phyloP scores from a whole-genome alignment of 2,113 vertebrate genomes.

The Zosterops hypoxanthus region DNA sequence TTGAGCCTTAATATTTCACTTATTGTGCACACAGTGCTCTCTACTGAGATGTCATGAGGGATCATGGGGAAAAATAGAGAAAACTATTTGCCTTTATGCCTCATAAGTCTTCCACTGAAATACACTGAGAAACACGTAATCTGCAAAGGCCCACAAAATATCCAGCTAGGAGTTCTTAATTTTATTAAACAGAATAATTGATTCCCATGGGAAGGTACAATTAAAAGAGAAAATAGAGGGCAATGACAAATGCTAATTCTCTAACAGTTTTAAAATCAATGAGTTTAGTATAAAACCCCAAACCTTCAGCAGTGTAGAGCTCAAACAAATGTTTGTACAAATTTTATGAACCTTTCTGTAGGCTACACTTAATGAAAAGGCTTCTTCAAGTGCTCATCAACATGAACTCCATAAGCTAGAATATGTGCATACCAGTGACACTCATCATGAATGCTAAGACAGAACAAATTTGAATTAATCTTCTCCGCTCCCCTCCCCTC shows the following conservation, averaged over 20 bases:
- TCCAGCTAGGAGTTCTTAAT: background rate
- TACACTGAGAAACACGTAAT: background rate
- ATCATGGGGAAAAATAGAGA: background rate
- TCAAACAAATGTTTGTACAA: background rate
- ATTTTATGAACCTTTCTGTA: background rate
- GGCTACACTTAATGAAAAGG: background rate
- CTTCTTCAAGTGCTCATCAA: background rate
- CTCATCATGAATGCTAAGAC: background rate
- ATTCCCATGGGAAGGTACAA: background rate
- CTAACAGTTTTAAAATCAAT: background rate
- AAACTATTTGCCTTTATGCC: background rate
- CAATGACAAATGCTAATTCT: background rate
- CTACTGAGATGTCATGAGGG: background rate
- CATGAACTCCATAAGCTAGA: background rate
- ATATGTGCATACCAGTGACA: background rate
- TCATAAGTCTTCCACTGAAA: background rate
- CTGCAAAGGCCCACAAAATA: background rate
- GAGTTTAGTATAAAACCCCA: background rate
- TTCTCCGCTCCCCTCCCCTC: accelerated
- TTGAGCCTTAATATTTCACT: background rate
- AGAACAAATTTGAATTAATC: background rate
- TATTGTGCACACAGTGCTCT: background rate
- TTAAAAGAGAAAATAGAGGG: background rate
- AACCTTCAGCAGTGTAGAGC: background rate
- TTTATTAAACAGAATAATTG: background rate